Evolutionary conservation across 2,888 invertebrate species (phyloP).

Genomic region (Callyntrura guangdongensis): DNA sequence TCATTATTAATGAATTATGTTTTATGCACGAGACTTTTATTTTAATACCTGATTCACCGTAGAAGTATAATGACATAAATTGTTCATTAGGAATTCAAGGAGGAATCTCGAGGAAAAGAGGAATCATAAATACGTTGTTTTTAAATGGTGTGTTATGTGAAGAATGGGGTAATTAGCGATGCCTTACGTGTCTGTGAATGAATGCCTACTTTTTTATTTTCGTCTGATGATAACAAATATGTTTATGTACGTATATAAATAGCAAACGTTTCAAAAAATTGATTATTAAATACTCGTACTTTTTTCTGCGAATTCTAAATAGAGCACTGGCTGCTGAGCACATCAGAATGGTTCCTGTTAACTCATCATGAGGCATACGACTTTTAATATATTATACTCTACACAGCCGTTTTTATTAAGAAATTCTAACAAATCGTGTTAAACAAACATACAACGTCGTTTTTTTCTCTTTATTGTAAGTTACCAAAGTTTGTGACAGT

Average conservation of each 20-base stretch:
- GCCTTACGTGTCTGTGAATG: background rate
- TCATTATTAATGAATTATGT: too few relatives aligned
- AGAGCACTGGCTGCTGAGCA: constrained; percentile 68
- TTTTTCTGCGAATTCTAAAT: constrained; percentile 40
- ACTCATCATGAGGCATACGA: constrained; percentile 46
- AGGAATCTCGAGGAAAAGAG: background rate
- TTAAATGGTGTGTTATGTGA: background rate
- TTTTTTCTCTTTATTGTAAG: background rate
- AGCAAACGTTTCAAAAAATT: constrained; percentile 39
- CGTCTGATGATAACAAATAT: constrained; percentile 3
- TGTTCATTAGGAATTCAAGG: background rate
- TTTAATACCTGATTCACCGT: too few relatives aligned
- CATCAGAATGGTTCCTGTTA: constrained; percentile 48
- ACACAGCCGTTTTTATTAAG: background rate
- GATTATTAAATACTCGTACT: constrained; percentile 17
- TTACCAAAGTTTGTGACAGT: constrained; percentile 30
- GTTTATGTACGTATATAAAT: background rate
- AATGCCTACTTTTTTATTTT: constrained; percentile 1
- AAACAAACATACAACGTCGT: background rate
- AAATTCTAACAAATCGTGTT: constrained; percentile 38
- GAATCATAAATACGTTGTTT: background rate
- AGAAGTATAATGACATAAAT: too few relatives aligned
- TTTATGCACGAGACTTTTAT: too few relatives aligned
- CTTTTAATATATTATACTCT: background rate
- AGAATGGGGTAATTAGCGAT: background rate